Conservation (phyloP, 2,888 invertebrate species). For the Plebejus argus region DNA sequence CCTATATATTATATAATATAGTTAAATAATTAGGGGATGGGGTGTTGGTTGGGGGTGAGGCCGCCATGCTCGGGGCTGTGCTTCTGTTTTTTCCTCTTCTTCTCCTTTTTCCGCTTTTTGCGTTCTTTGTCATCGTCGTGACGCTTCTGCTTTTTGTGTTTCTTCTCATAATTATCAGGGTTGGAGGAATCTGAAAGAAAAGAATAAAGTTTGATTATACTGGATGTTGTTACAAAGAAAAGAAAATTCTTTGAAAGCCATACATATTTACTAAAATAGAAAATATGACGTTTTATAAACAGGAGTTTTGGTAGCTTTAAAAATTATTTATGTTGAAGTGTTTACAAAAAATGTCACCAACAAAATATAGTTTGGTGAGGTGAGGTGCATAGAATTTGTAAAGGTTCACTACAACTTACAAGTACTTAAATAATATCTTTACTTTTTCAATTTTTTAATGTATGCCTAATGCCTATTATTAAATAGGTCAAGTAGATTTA, state of each 20-base stretch:
- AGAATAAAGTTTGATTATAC: not conserved
- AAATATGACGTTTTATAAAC: not conserved
- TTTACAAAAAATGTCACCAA: not conserved
- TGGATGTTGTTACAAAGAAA: not conserved
- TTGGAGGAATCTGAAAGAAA: constrained; percentile 78
- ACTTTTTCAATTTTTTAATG: too few species aligned
- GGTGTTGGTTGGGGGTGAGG: constrained; percentile 75
- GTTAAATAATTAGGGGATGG: constrained; percentile 54
- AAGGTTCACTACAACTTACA: not conserved
- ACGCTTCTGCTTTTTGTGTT: constrained; percentile 96
- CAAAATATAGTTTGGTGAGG: not conserved
- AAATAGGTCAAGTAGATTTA: too few species aligned
- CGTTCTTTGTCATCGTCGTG: constrained; percentile 96
- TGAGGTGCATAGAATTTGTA: too few species aligned
- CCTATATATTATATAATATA: constrained; percentile 11
- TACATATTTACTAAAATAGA: too few species aligned
- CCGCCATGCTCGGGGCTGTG: constrained; percentile 94
- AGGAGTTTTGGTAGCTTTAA: not conserved
- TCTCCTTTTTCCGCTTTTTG: constrained; percentile 96
- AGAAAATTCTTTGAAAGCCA: not conserved
- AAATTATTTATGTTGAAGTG: not conserved
- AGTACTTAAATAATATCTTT: too few species aligned
- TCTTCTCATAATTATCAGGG: constrained; percentile 94
- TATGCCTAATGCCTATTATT: too few species aligned
- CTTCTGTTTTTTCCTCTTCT: constrained; percentile 96